These are phyloP conservation scores for Corythaeola cristata DNA, from an alignment of 2,113 vertebrate genomes.

Conservation along the genomic window DNA sequence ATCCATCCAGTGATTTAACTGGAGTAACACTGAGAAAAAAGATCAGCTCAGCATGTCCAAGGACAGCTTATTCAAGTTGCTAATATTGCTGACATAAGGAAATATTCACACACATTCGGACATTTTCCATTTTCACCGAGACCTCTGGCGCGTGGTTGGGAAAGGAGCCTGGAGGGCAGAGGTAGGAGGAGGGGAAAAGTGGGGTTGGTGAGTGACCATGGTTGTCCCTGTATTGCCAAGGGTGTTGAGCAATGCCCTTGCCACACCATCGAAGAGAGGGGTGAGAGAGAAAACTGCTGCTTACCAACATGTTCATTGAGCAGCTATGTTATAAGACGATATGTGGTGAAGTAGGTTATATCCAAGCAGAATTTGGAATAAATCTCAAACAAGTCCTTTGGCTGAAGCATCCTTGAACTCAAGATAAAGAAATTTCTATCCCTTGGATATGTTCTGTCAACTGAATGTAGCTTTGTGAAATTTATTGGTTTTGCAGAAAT, in stretches of 20 bases:
- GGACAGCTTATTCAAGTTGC: not conserved
- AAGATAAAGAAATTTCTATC: constrained; percentile 7
- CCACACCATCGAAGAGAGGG: not conserved
- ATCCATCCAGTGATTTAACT: not conserved
- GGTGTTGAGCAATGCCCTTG: fast-evolving
- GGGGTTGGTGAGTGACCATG: not conserved
- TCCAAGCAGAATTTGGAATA: not conserved
- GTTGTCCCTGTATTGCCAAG: not conserved
- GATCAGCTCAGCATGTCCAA: not conserved
- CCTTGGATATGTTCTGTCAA: constrained; percentile 15
- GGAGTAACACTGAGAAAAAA: not conserved
- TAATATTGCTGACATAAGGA: not conserved
- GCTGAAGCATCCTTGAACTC: not conserved
- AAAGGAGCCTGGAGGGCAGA: not conserved
- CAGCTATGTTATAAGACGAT: not conserved
- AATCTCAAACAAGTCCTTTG: not conserved
- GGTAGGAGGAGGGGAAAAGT: not conserved
- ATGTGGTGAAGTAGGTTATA: not conserved
- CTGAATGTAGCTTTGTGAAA: not conserved
- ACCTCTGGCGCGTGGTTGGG: not conserved
- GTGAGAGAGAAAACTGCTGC: not conserved
- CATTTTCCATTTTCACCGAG: not conserved
- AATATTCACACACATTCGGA: not conserved
- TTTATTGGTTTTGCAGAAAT: constrained; percentile 17
- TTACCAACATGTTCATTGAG: not conserved